Evolutionary conservation across 2,797 vertebrate species (phyloP), one percentile per base, ranked within the genome.

Genomic region (Pelobates cultripes): DNA sequence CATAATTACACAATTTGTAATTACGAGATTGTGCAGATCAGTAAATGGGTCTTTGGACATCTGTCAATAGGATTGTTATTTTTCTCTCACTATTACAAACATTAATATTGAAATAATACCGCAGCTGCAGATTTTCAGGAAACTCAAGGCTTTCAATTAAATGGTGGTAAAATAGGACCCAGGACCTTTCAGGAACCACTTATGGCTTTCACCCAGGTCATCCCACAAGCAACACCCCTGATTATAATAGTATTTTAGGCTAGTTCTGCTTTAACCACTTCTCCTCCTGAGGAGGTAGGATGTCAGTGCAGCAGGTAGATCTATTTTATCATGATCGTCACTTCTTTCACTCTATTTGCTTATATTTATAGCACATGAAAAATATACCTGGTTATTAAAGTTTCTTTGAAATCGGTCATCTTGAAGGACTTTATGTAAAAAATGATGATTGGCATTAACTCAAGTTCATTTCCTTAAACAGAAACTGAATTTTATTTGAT

Each of bases 391-490:
- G 28, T 64, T 9, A 64, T 64, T 64, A 47, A 17, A 14, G 51
- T 14, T 10, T 44, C n/a, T 45, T 13, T 55, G 43, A 15, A 12
- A 47, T 13, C 41, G 47, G 14, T 9, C 17, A 44, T 45, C 41
- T 15, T 47, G 4, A 28, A 40, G 66, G 43, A 55, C 15, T 67
- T 69, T 61, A 43, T 55, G 43, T 64, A 51, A 51, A n/a, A 47
- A 40, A 40, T 40, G 4, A 0, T 2, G 61, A 40, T 55, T 70
- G n/a, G 73, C 81, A 45, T 17, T 13, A 61, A 71, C 43, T 78
- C 69, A 80, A 68, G 82, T 75, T 67, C 85, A 71, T 77, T 77
- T 12, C 80, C 85, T 84, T 76, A 12, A 28, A 44, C 4, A 64
- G 74, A 73, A 79, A 60, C 44, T 63, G 60, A 41, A 42, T 70